Percentiles rank a stretch among this genome's conserved stretches.
These are phyloP conservation scores for Thamnophis sirtalis DNA, from an alignment of 2,113 vertebrate species.

Conservation along the genomic window DNA sequence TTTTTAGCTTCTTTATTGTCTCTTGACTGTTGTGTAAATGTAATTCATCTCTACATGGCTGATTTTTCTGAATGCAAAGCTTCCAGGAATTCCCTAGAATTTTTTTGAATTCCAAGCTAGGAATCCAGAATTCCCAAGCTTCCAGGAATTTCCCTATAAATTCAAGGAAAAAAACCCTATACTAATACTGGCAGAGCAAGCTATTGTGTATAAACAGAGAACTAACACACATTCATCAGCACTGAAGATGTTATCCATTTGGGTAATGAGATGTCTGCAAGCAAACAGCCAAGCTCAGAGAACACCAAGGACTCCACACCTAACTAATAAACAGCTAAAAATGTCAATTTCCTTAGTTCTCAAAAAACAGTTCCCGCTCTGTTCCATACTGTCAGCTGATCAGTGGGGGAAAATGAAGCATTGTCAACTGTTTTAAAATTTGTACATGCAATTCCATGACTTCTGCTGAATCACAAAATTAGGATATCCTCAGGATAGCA, in stretches of 20 bases:
- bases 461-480: background rate
- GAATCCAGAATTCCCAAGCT: background rate
- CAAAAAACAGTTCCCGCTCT: background rate
- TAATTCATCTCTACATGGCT: background rate
- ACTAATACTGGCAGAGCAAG: background rate
- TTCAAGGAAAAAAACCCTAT: background rate
- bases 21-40: background rate
- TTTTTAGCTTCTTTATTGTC: background rate
- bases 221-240: background rate
- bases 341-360: background rate
- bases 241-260: background rate
- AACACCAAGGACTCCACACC: background rate
- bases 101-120: background rate
- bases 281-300: background rate
- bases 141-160: background rate
- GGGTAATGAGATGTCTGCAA: background rate
- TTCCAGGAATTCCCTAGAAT: background rate
- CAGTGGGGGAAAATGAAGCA: background rate
- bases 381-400: background rate
- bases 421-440: background rate
- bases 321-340: background rate
- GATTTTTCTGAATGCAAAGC: background rate
- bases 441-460: background rate
- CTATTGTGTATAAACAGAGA: background rate
- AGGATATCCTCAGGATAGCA: background rate